Evolutionary conservation across 2,113 vertebrate genomes (phyloP), one percentile per base, ranked within the genome.

Genomic region (Oryzias celebensis): DNA sequence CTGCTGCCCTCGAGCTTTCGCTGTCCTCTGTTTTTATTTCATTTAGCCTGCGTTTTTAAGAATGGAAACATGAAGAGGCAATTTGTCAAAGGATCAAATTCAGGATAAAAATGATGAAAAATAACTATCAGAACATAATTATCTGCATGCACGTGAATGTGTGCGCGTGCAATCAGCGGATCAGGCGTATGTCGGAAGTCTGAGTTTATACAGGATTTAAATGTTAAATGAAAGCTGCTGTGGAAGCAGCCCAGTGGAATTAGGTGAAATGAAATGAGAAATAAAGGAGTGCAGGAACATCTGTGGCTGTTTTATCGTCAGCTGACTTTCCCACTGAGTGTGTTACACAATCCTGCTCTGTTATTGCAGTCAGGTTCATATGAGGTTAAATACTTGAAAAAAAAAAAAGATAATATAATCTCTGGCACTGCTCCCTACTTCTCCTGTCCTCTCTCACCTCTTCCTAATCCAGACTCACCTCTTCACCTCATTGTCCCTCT

Each of bases 1-100:
- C 61, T 48, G 52, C 77, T 71, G 26, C 78, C 80, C 84, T 70
- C 48, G 10, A 84, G 83, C 81, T 65, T 45, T 73, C 0, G 7
- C 80, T 77, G 69, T 62, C 78, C 77, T 18, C 52, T 12, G 58
- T 74, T 58, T 22, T 69, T 14, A 57, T 66, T 71, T 41, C 46
- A 22, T 63, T 62, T 24, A 43, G 46, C 28, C 46, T 66, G 41
- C 24, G 28, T 49, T 72, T 68, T 14, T 44, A 49, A 58, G 51
- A 36, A 46, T 1, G 24, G 14, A 67, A n/a, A 52, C 55, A 24
- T 7, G 20, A 65, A 62, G 53, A 62, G 56, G 53, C 16, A 23
- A 18, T 16, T 46, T 44, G 51, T 52, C 14, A 54, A 74, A 65
- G 43, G 56, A 52, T 60, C 26, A 28, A 47, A 5, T 3, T 54